Conservation (phyloP, 2,888 invertebrate species). For the Pheosia tremula region DNA sequence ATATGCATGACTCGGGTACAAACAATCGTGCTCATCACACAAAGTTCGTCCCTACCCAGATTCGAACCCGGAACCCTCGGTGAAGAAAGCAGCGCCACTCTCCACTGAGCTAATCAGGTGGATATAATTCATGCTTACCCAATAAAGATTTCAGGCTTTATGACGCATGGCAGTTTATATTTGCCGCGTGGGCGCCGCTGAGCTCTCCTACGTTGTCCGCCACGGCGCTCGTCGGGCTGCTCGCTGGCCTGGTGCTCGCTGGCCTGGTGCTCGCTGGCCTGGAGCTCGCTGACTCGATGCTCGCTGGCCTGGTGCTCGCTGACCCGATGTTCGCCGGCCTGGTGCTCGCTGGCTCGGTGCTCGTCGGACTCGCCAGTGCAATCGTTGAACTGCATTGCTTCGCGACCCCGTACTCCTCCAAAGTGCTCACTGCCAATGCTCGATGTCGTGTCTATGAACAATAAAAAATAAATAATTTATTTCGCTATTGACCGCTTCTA, state of each 20-base stretch:
- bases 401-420: constrained; percentile 1
- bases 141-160: background rate
- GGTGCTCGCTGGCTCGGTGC: constrained; percentile 1
- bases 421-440: constrained; percentile 15
- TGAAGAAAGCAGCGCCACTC: too few species aligned
- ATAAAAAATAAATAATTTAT: constrained; percentile 1
- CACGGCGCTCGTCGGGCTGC: constrained; percentile 8
- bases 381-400: constrained; percentile 8
- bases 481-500: too few species aligned
- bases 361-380: constrained; percentile 5
- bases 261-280: background rate
- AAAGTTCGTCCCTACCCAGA: too few species aligned
- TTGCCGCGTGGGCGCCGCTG: background rate
- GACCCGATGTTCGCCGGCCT: background rate
- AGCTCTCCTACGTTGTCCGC: background rate
- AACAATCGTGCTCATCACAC: too few species aligned
- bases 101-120: too few species aligned
- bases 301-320: constrained; percentile 7
- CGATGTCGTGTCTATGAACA: constrained; percentile 5
- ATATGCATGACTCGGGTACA: too few species aligned
- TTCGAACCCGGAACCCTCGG: too few species aligned
- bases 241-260: constrained; percentile 8
- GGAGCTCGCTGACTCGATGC: constrained; percentile 8
- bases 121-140: background rate
- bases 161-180: background rate